Evolutionary conservation across 2,797 vertebrate species (phyloP).

Genomic region (Pangasius djambal): DNA sequence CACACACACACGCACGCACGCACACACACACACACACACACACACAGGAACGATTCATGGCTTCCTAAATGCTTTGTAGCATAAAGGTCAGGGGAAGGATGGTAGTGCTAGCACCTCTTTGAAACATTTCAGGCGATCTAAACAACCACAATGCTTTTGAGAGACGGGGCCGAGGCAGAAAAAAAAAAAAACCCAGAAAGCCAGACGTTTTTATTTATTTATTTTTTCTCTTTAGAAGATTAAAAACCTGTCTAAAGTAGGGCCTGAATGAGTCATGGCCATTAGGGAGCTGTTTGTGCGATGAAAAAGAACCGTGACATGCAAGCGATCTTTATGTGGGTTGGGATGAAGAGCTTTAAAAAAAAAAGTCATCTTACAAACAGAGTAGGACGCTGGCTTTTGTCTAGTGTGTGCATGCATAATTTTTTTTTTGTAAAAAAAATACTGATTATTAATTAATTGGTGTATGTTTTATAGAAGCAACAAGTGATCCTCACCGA

Average conservation of each 20-base stretch:
- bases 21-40: constrained; percentile 8
- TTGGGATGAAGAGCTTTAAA: not conserved
- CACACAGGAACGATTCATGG: not conserved
- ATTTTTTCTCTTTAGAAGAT: not conserved
- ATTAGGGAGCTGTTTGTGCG: constrained; percentile 4
- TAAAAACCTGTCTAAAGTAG: constrained; percentile 2
- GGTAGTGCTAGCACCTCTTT: not conserved
- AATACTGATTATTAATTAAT: not conserved
- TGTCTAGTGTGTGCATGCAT: not conserved
- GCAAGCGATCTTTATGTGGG: constrained; percentile 15
- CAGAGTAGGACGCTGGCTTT: not conserved
- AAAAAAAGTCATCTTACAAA: not conserved
- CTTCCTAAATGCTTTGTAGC: not conserved
- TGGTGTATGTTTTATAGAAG: not conserved
- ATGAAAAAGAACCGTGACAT: constrained; percentile 22
- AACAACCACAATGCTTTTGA: constrained; percentile 14
- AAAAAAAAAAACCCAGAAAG: not conserved
- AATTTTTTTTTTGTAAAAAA: not conserved
- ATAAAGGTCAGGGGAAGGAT: constrained; percentile 29
- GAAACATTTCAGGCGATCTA: constrained; percentile 15
- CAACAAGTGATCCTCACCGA: not conserved
- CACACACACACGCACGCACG: not conserved
- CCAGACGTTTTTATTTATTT: not conserved
- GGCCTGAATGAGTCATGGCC: constrained; percentile 21
- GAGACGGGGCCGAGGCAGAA: not conserved